phyloP scores from a whole-genome alignment of 64 coral and sea anemone species.

The Pachyseris speciosa region DNA sequence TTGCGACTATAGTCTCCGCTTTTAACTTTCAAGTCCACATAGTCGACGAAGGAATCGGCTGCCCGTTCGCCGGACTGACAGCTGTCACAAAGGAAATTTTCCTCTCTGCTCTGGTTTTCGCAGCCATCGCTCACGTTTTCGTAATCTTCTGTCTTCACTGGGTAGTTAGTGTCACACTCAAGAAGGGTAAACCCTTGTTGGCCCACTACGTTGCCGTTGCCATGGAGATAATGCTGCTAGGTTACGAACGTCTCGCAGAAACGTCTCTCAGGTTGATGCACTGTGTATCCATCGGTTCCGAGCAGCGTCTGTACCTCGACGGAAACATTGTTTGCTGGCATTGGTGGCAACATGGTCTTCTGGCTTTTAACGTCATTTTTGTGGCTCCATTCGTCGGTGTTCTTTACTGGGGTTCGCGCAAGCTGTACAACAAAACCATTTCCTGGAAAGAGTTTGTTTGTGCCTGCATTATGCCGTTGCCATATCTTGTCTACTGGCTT shows the following conservation, averaged over 20 bases:
- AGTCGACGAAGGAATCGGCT: constrained; percentile 36
- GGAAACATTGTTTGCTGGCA: constrained; percentile 78
- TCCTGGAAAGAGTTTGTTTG: constrained; percentile 36
- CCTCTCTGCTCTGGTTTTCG: constrained; percentile 38
- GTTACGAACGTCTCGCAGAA: constrained; percentile 53
- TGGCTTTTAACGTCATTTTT: constrained; percentile 66
- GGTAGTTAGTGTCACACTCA: neutral
- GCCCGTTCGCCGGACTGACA: constrained; percentile 80
- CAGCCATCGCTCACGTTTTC: constrained; percentile 7
- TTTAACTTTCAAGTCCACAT: constrained; percentile 70
- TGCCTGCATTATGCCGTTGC: constrained; percentile 66
- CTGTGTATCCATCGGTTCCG: constrained; percentile 32
- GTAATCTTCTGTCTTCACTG: constrained; percentile 11
- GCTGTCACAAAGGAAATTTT: constrained; percentile 78
- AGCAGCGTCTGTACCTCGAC: constrained; percentile 53
- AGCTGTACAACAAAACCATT: constrained; percentile 6
- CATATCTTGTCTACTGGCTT: constrained; percentile 68
- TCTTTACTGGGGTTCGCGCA: constrained; percentile 33
- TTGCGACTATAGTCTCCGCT: constrained; percentile 8
- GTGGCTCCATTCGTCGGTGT: constrained; percentile 75
- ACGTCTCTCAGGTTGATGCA: constrained; percentile 60
- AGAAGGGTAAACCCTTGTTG: neutral
- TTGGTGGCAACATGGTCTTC: constrained; percentile 75
- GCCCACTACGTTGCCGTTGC: constrained; percentile 64
- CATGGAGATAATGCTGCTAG: no score